Evolutionary conservation across 2,888 invertebrate genomes (phyloP), one percentile per base, ranked within the genome.

Genomic region (Acleris emargana): DNA sequence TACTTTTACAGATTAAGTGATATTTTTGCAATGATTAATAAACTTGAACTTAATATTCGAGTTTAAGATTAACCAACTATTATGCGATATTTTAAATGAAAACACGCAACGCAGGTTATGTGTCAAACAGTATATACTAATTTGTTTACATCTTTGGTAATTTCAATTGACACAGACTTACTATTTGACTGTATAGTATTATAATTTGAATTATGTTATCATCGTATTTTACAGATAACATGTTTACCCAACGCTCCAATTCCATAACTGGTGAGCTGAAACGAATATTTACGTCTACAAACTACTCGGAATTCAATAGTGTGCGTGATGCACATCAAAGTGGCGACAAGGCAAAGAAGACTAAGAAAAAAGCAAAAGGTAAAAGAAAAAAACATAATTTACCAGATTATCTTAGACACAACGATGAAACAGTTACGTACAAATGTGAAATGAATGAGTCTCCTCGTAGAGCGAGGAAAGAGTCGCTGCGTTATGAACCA

Each of bases 251-350:
- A 28, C 22, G 50, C 32, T 32, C 32, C 9, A 50, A 9, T 42
- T 50, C 50, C 43, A 20, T 55, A 50, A 50, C 50, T 51, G 17
- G 43, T 9, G 43, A 50, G 20, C 43, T 59, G 17, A 64, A 64
- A 42, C 42, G 50, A 49, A 20, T 43, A 7, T 53, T 59, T 17
- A 6, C 6, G 47, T 49, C 22, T 43, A 54, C 25, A 16, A 54
- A 50, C 7, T 4, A 3, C 9, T 9, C 13, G 4, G 9, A 13
- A 13, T 38, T 38, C 13, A 50, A 22, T 42, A 22, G 11, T 18
- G n/a, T 43, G 50, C 17, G 17, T 25, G 28, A 49, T 38, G 42
- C 25, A 32, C 20, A 38, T 11, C 22, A 38, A 17, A 4, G 7
- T 7, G 20, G 7, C 9, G 28, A 28, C 6, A 54, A 50, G 50